A percentile compares a stretch with the other conserved stretches of the same genome.
Evolutionary conservation across 2,888 invertebrate species (phyloP).

Genomic region (Eutolmus rufibarbis): DNA sequence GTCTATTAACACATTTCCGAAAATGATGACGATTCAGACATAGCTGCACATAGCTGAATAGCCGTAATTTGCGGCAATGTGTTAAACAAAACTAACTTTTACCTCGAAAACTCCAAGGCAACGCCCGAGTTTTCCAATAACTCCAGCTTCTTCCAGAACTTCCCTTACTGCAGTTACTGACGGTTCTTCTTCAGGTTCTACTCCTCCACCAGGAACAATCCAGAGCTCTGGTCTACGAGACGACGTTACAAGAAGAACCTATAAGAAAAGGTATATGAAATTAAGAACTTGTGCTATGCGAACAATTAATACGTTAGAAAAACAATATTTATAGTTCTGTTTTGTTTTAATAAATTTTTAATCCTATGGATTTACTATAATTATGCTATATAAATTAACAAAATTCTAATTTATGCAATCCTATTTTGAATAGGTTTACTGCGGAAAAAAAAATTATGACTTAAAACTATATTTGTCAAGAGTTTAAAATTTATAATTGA

Average conservation of each 20-base stretch:
- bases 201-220: conserved; percentile 97
- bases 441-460: no score
- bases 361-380: no score
- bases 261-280: conserved; percentile 48
- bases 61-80: neutral
- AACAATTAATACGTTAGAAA: neutral
- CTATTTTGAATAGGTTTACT: no score
- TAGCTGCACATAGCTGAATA: no score
- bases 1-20: neutral
- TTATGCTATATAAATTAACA: no score
- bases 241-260: conserved; percentile 93
- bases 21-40: no score
- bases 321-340: no score
- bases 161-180: conserved; percentile 91
- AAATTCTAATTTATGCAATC: no score
- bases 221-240: conserved; percentile 89
- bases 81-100: conserved; percentile 49
- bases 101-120: conserved; percentile 96
- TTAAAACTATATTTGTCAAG: no score
- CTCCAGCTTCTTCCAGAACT: conserved; percentile 95
- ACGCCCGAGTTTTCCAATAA: conserved; percentile 86
- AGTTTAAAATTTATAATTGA: no score
- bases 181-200: conserved; percentile 93
- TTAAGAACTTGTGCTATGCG: neutral
- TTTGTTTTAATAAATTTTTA: no score